These are phyloP conservation scores for Zaprionus lineosus DNA, from an alignment of 2,888 invertebrate genomes.

Conservation along the genomic window DNA sequence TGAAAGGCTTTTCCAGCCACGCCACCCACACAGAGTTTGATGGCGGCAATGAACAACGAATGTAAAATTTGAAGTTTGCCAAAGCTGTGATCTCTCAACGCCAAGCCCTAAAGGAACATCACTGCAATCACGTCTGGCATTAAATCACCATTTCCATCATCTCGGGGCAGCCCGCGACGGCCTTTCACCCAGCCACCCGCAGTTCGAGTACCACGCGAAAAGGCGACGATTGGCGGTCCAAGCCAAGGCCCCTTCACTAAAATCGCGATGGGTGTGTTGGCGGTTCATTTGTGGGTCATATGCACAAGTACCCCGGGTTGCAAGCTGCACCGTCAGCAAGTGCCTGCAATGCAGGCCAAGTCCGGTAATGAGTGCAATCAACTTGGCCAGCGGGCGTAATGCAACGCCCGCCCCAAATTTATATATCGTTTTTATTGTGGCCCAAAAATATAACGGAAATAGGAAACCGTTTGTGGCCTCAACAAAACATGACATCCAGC, in stretches of 20 bases:
- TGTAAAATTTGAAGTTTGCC: background rate
- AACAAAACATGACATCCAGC: constrained; percentile 20
- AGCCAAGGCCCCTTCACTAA: constrained; percentile 53
- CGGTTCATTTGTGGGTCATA: constrained; percentile 68
- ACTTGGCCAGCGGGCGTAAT: constrained; percentile 45
- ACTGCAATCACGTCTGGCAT: constrained; percentile 17
- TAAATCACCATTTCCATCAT: constrained; percentile 30
- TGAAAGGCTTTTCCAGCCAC: constrained; percentile 59
- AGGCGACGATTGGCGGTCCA: constrained; percentile 44
- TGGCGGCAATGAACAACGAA: background rate
- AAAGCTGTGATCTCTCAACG: background rate
- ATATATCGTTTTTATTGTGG: no score
- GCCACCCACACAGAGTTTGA: background rate
- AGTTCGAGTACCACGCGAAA: constrained; percentile 31
- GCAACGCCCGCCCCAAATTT: constrained; percentile 33
- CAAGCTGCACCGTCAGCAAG: constrained; percentile 51
- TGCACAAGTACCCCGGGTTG: constrained; percentile 31
- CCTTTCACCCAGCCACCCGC: constrained; percentile 46
- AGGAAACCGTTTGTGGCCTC: constrained; percentile 72
- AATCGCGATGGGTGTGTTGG: constrained; percentile 44
- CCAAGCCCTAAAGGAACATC: constrained; percentile 10
- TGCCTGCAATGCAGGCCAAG: constrained; percentile 36
- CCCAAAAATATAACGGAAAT: constrained; percentile 54
- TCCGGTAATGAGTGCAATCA: constrained; percentile 62
- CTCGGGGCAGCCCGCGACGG: constrained; percentile 5